Base-by-base conservation (phyloP, 2,888 invertebrate genomes). In the Chrysolina oricalcia region DNA sequence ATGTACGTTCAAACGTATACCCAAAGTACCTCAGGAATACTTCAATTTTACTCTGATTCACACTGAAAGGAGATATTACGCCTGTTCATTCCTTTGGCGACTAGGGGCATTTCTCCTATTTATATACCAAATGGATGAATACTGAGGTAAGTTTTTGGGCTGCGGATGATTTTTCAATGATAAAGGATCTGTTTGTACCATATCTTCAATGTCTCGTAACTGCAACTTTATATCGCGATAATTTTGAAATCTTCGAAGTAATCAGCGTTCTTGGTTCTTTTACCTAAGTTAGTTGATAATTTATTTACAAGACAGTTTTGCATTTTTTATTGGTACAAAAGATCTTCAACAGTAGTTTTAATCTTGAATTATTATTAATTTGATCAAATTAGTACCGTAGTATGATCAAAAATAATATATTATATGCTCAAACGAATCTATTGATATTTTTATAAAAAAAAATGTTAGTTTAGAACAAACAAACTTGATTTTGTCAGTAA, bases 391-490 rank as follows among this genome's bases (percentile, higher is more conserved):
- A 6, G 21, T 53, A 15, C 21, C 53, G 17, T 53, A 59, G 59
- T 27, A n/a, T 59, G 27, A 59, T 59, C 59, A 59, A 27, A 35
- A n/a, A 59, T 65, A 65, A 19, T 65, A 53, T 53, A 53, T 35
- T 19, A 68, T 76, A 76, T 73, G 76, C 76, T 76, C 76, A 76
- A 75, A 67, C 70, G 70, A 66, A 59, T 76, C 67, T 76, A 76
- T 76, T 76, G 73, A 73, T 76, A 76, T 73, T 76, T 76, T 76
- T 76, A 76, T 76, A 76, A 73, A 46, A 73, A n/a, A 76, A 46
- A 70, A 73, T 43, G 62, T 66, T 73, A 62, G 19, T 64, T 70
- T 73, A 72, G 67, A 73, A 66, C 56, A 67, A 35, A 27, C 27
- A 35, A 35, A 27, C 70, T 70, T 67, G 70, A 56, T 66, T 63